Percentiles rank a stretch among this genome's conserved stretches.
Evolutionary conservation across 2,113 vertebrate genomes (phyloP).

Genomic region (Australoheros scitulus): DNA sequence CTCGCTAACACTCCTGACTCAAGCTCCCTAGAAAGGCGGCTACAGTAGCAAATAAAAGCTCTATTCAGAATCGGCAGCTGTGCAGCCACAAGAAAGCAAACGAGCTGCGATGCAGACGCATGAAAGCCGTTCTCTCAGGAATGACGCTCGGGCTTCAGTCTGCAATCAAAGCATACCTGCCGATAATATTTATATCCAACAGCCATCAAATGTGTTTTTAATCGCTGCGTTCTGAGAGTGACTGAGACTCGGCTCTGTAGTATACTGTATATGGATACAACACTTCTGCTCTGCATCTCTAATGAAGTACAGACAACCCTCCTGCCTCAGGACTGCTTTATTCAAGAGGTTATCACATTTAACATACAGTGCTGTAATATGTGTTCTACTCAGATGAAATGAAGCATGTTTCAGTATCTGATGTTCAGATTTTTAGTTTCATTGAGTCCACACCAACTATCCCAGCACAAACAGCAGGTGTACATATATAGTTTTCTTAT

Average conservation of each 20-base stretch:
- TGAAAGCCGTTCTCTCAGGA: neutral
- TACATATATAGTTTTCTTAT: no score
- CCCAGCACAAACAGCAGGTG: neutral
- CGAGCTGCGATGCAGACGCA: neutral
- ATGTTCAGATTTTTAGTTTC: neutral
- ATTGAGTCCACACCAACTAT: neutral
- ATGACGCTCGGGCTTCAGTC: neutral
- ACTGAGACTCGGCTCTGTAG: neutral
- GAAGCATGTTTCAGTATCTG: neutral
- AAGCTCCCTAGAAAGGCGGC: neutral
- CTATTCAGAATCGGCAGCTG: no score
- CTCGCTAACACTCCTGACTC: neutral
- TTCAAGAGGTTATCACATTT: neutral
- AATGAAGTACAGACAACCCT: neutral
- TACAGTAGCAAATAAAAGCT: neutral
- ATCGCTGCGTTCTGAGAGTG: neutral
- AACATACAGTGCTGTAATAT: neutral
- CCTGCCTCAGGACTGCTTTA: rapidly evolving
- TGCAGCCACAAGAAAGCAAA: neutral
- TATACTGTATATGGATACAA: neutral
- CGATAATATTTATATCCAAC: neutral
- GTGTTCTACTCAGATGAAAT: neutral
- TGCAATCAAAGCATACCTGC: neutral
- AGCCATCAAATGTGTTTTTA: neutral
- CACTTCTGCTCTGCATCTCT: neutral